A percentile compares a stretch with the other conserved stretches of the same genome.
Evolutionary conservation across 2,797 vertebrate species (phyloP).

Genomic region (Intellagama lesueurii): DNA sequence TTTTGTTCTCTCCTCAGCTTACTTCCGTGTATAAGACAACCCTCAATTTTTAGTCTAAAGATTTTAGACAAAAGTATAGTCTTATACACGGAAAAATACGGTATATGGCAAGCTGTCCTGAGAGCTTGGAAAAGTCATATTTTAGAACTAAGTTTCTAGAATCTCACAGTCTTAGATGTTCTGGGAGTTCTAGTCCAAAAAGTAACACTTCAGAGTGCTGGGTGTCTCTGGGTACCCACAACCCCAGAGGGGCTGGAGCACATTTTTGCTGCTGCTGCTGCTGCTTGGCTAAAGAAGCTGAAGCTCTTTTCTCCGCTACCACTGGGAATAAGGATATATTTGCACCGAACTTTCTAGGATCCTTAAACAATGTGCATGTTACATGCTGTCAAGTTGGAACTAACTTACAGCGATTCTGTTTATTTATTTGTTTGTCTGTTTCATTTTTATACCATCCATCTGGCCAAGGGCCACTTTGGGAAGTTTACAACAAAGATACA

Average conservation of each 20-base stretch:
- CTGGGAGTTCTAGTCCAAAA: neutral
- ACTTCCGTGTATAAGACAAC: too few relatives aligned
- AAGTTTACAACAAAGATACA: too few relatives aligned
- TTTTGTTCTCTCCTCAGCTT: too few relatives aligned
- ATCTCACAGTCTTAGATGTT: neutral
- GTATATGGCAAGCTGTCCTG: neutral
- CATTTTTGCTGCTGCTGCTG: neutral
- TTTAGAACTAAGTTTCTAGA: neutral
- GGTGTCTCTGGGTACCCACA: neutral
- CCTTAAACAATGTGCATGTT: too few relatives aligned
- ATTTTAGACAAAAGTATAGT: too few relatives aligned
- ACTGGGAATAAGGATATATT: neutral
- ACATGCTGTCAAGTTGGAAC: too few relatives aligned
- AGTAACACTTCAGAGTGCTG: neutral
- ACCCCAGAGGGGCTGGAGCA: neutral
- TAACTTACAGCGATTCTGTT: too few relatives aligned
- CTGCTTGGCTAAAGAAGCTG: neutral
- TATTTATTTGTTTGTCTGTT: too few relatives aligned
- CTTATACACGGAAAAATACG: too few relatives aligned
- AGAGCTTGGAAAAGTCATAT: neutral
- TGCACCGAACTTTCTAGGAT: neutral
- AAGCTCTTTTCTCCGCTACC: neutral
- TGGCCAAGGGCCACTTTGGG: too few relatives aligned
- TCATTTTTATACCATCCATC: too few relatives aligned
- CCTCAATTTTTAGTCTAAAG: too few relatives aligned